These are phyloP conservation scores for Crossocerus cetratus DNA, from an alignment of 2,888 invertebrate genomes.

Conservation along the genomic window DNA sequence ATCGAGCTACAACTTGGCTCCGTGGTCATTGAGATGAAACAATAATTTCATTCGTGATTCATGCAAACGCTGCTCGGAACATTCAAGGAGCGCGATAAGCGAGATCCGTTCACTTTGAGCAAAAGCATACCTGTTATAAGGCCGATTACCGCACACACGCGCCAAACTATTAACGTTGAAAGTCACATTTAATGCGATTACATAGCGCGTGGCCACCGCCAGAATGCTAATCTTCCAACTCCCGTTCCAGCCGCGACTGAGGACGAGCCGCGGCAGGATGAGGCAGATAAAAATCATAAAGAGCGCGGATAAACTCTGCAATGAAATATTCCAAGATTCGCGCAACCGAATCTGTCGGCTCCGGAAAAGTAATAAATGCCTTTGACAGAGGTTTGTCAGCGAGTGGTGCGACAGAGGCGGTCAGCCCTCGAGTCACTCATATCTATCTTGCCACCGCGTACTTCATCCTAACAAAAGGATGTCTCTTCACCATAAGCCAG, in stretches of 20 bases:
- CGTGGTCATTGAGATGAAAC: too few relatives aligned
- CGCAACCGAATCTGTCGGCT: background rate
- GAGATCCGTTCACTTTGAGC: too few relatives aligned
- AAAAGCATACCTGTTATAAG: conserved; percentile 75
- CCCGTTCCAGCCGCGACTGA: conserved; percentile 81
- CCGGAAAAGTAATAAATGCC: background rate
- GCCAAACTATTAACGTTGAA: conserved; percentile 83
- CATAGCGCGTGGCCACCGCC: conserved; percentile 78
- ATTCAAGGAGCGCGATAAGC: background rate
- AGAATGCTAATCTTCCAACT: conserved; percentile 67
- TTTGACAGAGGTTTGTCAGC: conserved; percentile 80
- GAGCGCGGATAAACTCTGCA: conserved; percentile 78
- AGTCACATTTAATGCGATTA: conserved; percentile 80
- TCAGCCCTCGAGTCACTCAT: conserved; percentile 89
- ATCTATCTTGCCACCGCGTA: conserved; percentile 89
- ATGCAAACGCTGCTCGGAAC: background rate
- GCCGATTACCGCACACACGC: conserved; percentile 78
- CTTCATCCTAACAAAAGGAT: conserved; percentile 88
- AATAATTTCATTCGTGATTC: background rate
- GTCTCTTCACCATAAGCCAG: conserved; percentile 88
- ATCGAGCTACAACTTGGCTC: too few relatives aligned
- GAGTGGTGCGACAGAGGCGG: conserved; percentile 87
- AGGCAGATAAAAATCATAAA: conserved; percentile 79
- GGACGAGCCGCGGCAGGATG: conserved; percentile 79
- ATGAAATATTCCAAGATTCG: background rate